A percentile compares a stretch with the other conserved stretches of the same genome.
Evolutionary conservation across 2,797 vertebrate genomes (phyloP).

Genomic region (Sebastes elongatus): DNA sequence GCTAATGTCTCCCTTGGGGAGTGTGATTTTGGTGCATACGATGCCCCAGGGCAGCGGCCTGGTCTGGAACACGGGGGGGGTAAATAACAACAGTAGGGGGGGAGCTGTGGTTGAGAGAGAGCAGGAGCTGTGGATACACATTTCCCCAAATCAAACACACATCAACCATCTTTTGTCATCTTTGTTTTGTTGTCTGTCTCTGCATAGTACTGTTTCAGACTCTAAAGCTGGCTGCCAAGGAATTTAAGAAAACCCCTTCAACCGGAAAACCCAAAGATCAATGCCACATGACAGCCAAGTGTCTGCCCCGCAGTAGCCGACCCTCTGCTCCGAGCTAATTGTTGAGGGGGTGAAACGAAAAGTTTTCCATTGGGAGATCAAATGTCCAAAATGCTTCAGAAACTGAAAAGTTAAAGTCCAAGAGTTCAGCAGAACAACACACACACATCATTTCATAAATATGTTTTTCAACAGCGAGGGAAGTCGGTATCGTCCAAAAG

Average conservation of each 20-base stretch:
- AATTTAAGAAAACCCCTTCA: constrained; percentile 20
- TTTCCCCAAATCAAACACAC: not conserved
- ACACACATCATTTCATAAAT: not conserved
- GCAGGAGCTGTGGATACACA: constrained; percentile 43
- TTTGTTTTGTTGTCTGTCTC: not conserved
- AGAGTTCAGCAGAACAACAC: not conserved
- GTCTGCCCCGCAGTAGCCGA: constrained; percentile 59
- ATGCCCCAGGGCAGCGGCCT: constrained; percentile 68
- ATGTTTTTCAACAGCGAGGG: not conserved
- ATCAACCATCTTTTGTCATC: not conserved
- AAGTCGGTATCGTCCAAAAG: not conserved
- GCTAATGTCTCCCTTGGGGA: constrained; percentile 79
- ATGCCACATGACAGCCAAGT: constrained; percentile 54
- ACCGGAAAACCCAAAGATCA: constrained; percentile 38
- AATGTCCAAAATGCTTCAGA: not conserved
- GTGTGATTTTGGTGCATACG: constrained; percentile 59
- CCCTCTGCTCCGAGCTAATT: constrained; percentile 44
- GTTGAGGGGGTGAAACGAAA: constrained; percentile 13
- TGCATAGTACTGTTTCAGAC: not conserved
- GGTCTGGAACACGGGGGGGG: constrained; percentile 40
- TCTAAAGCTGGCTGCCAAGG: not conserved
- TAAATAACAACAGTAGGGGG: constrained; percentile 60
- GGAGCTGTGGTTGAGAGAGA: constrained; percentile 56
- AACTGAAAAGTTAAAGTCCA: not conserved
- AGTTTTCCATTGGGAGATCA: constrained; percentile 19